Conservation (phyloP, 1,140 invertebrate genomes). For the Hesperophylax magnus region DNA sequence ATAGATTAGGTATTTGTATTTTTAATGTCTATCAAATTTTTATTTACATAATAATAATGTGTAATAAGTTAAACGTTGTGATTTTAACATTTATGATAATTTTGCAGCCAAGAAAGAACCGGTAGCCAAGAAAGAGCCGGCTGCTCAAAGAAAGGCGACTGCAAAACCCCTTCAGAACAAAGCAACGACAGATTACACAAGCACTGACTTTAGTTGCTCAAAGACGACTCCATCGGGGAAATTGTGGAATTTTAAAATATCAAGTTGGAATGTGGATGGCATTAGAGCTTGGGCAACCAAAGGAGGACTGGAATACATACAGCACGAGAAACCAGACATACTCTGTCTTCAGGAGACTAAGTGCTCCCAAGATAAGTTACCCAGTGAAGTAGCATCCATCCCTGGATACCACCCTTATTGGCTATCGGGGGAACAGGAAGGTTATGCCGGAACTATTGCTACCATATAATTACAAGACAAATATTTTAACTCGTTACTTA, state of each 20-base stretch:
- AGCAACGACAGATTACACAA: constrained; percentile 71
- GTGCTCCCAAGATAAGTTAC: constrained; percentile 87
- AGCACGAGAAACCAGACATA: constrained; percentile 91
- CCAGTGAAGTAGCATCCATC: constrained; percentile 80
- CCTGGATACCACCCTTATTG: constrained; percentile 89
- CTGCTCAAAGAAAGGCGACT: constrained; percentile 37
- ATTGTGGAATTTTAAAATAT: constrained; percentile 89
- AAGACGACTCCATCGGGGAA: constrained; percentile 77
- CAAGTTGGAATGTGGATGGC: constrained; percentile 97
- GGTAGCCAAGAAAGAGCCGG: constrained; percentile 52
- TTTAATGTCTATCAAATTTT: too few species aligned
- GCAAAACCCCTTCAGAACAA: constrained; percentile 70
- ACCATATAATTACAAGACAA: too few species aligned
- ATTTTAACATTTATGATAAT: not conserved
- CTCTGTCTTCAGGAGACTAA: constrained; percentile 96
- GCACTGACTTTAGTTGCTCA: constrained; percentile 75
- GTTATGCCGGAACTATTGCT: constrained; percentile 98
- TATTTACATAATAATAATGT: too few species aligned
- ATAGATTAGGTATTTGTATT: too few species aligned
- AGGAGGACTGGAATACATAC: constrained; percentile 79
- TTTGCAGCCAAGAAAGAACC: constrained; percentile 42
- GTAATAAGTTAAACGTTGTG: not conserved
- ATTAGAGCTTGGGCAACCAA: constrained; percentile 92
- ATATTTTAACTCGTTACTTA: too few species aligned
- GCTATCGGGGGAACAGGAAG: constrained; percentile 84